These are phyloP conservation scores for Bombus consobrinus DNA, from an alignment of 1,140 invertebrate genomes.

Conservation along the genomic window DNA sequence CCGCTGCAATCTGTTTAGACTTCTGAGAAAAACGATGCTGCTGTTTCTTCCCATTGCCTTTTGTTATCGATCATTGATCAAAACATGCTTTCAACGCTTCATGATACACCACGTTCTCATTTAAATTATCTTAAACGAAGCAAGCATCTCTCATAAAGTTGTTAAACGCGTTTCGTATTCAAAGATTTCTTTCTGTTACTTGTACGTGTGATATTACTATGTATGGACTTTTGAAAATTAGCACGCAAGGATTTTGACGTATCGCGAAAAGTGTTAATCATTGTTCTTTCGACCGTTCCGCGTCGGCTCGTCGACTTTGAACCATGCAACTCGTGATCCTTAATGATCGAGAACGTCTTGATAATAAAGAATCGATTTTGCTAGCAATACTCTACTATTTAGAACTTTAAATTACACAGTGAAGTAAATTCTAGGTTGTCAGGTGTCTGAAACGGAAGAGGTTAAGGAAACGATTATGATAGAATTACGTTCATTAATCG, in stretches of 20 bases:
- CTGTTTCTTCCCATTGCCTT: background rate
- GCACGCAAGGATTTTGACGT: background rate
- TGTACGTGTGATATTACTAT: too few relatives aligned
- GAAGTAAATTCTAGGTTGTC: background rate
- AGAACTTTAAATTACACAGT: background rate
- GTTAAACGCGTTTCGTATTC: background rate
- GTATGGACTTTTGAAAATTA: background rate
- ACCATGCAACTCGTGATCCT: background rate
- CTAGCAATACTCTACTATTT: background rate
- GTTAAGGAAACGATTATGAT: too few relatives aligned
- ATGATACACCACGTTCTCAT: too few relatives aligned
- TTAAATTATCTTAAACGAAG: too few relatives aligned
- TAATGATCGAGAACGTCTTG: background rate
- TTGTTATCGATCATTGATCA: background rate
- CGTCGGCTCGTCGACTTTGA: background rate
- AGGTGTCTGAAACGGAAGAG: background rate
- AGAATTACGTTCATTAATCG: background rate
- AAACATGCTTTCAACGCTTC: background rate
- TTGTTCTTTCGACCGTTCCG: too few relatives aligned
- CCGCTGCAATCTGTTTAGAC: conserved; percentile 9
- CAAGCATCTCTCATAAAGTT: too few relatives aligned
- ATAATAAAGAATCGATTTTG: background rate
- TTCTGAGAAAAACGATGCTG: conserved; percentile 43
- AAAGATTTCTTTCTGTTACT: background rate
- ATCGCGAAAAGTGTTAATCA: conserved; percentile 3